phyloP scores from a whole-genome alignment of 2,797 vertebrate species.

The Aselliscus stoliczkanus region DNA sequence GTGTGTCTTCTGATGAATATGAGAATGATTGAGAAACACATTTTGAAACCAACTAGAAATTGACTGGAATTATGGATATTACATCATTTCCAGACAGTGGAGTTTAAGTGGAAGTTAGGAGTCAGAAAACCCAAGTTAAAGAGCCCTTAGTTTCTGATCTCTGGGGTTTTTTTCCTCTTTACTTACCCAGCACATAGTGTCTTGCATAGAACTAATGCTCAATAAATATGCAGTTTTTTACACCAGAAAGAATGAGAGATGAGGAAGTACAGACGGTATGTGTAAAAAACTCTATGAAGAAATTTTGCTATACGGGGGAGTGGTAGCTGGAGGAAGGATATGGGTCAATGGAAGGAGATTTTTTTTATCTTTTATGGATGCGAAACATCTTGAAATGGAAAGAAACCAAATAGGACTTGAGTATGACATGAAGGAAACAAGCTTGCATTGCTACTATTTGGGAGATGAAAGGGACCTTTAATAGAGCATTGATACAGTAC shows the following conservation, averaged over 20 bases:
- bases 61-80: slow-evolving; percentile 49
- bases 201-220: neutral
- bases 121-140: neutral
- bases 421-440: neutral
- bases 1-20: slow-evolving; percentile 36
- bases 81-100: neutral
- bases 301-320: neutral
- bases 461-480: neutral
- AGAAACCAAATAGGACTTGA: neutral
- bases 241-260: neutral
- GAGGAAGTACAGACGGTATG: neutral
- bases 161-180: neutral
- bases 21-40: slow-evolving; percentile 41
- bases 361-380: neutral
- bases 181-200: neutral
- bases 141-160: neutral
- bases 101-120: neutral
- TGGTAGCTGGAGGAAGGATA: neutral
- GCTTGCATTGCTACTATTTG: neutral
- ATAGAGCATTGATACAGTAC: neutral
- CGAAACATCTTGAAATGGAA: neutral
- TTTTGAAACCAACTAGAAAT: slow-evolving; percentile 50
- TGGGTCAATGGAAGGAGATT: neutral
- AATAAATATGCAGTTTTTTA: neutral
- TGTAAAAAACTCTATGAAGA: neutral